Evolutionary conservation across 2,113 vertebrate genomes (phyloP).

Genomic region (Hylia prasina): DNA sequence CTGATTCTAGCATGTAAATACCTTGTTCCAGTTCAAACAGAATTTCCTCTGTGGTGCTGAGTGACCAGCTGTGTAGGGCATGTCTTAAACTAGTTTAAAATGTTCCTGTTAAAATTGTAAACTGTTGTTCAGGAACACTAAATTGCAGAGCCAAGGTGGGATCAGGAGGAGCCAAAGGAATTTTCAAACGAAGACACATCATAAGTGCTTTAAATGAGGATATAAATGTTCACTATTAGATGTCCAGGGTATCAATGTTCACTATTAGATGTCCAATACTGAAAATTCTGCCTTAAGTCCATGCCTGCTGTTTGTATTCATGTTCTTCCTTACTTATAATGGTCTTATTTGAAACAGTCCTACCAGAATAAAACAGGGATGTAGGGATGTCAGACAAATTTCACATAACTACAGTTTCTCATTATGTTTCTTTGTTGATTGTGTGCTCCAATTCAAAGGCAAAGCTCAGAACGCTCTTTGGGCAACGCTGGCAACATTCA

Average conservation of each 20-base stretch:
- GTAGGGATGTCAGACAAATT: neutral
- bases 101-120: neutral
- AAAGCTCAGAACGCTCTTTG: constrained; percentile 10
- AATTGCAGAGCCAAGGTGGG: neutral
- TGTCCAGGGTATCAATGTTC: too few relatives aligned
- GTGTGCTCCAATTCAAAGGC: neutral
- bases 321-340: neutral
- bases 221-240: neutral
- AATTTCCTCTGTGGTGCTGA: neutral
- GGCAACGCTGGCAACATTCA: neutral
- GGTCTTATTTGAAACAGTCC: neutral
- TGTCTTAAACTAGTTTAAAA: neutral
- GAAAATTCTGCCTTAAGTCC: neutral
- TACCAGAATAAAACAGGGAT: neutral
- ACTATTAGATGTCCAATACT: neutral
- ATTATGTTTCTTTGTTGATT: neutral
- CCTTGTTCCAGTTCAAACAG: neutral
- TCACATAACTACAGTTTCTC: neutral
- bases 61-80: neutral
- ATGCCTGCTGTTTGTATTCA: neutral
- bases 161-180: neutral
- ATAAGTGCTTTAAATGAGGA: neutral
- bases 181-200: neutral
- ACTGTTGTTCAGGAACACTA: neutral
- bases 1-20: constrained; percentile 34